phyloP scores from a whole-genome alignment of 2,113 vertebrate species.

The Ciconia boyciana region DNA sequence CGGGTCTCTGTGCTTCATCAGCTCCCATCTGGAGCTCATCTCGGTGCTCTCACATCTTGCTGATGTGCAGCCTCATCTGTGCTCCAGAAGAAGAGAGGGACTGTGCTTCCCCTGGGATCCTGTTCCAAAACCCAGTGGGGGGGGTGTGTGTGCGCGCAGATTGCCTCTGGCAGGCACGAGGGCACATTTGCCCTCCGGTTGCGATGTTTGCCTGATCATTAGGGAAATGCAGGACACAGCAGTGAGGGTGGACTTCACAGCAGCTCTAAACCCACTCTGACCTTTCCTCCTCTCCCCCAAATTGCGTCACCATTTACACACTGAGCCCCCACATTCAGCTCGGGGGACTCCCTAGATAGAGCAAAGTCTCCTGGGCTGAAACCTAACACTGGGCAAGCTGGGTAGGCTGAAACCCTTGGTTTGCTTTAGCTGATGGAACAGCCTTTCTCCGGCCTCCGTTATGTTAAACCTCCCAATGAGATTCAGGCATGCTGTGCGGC shows the following conservation, averaged over 20 bases:
- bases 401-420: not conserved
- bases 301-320: not conserved
- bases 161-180: rapidly evolving
- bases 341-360: rapidly evolving
- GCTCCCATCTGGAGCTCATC: not conserved
- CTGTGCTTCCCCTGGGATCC: not conserved
- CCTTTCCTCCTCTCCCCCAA: not conserved
- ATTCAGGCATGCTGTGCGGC: not conserved
- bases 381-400: not conserved
- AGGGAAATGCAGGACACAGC: not conserved
- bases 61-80: not conserved
- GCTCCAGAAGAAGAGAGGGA: not conserved
- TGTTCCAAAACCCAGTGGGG: not conserved
- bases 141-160: too few relatives aligned
- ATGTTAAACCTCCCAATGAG: not conserved
- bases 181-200: not conserved
- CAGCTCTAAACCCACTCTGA: not conserved
- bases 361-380: not conserved
- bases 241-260: not conserved
- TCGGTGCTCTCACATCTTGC: not conserved
- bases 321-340: not conserved
- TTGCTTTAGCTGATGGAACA: not conserved
- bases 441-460: not conserved
- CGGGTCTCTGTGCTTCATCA: not conserved
- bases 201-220: not conserved